Evolutionary conservation across 2,888 invertebrate species (phyloP).

Genomic region (Maniola hyperantus): DNA sequence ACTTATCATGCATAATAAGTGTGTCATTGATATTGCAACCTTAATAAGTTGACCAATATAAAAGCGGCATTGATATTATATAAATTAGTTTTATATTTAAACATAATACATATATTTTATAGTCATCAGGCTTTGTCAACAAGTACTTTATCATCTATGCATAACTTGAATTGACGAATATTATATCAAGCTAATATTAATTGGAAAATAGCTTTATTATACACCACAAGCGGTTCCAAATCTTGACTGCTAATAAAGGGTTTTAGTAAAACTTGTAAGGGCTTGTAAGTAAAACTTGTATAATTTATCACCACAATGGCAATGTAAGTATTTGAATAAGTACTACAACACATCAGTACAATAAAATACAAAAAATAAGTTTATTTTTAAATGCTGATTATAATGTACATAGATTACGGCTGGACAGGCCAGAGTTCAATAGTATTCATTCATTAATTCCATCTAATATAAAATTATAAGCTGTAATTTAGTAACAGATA

Average conservation of each 20-base stretch:
- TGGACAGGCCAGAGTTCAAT: slow-evolving; percentile 7
- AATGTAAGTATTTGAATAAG: neutral
- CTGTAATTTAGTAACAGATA: neutral
- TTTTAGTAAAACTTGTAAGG: no score
- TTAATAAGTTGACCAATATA: neutral
- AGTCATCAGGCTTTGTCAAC: no score
- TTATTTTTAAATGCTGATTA: neutral
- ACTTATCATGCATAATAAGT: slow-evolving; percentile 4
- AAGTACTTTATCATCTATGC: no score
- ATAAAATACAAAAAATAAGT: neutral
- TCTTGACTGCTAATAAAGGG: neutral
- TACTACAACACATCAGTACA: neutral
- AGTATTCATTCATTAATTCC: neutral
- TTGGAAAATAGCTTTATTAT: neutral
- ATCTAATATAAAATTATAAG: neutral
- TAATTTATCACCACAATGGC: no score
- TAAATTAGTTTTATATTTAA: neutral
- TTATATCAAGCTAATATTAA: neutral
- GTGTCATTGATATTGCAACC: slow-evolving; percentile 16
- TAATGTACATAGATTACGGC: neutral
- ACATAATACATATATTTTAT: neutral
- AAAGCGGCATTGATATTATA: neutral
- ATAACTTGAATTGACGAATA: neutral
- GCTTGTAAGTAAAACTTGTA: no score
- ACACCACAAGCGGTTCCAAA: neutral